Percentiles rank a stretch among this genome's conserved stretches.
Conservation (phyloP, 2,797 vertebrate genomes). For the Vultur gryphus region DNA sequence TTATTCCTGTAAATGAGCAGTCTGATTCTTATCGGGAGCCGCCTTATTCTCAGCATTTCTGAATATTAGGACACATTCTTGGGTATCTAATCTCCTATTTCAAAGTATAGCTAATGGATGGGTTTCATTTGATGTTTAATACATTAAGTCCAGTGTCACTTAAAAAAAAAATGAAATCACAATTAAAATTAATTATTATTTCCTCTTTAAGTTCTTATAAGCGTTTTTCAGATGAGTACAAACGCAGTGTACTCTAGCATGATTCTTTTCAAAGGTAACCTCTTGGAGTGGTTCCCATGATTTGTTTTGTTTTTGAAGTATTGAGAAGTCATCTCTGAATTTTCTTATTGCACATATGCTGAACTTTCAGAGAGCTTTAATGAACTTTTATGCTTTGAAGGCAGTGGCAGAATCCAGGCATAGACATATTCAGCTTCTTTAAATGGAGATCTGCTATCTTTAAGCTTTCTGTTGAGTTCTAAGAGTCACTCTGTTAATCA, state of each 20-base stretch:
- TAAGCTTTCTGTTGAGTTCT: neutral
- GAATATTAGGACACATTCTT: neutral
- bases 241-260: neutral
- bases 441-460: neutral
- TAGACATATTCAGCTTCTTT: neutral
- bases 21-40: neutral
- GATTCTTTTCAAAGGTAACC: neutral
- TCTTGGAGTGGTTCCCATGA: neutral
- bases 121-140: neutral
- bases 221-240: neutral
- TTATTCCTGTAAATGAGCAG: neutral
- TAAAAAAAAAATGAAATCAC: neutral
- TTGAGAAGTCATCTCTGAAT: neutral
- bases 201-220: neutral
- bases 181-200: neutral
- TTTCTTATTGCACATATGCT: neutral
- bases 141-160: neutral
- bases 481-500: neutral
- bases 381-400: neutral
- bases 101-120: neutral
- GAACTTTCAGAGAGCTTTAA: neutral
- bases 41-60: neutral
- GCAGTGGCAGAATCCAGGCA: neutral
- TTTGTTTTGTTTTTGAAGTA: neutral
- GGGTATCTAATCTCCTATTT: neutral